A percentile compares a stretch with the other conserved stretches of the same genome.
Evolutionary conservation across 2,113 vertebrate species (phyloP).

Genomic region (Thinocorus orbignyianus): DNA sequence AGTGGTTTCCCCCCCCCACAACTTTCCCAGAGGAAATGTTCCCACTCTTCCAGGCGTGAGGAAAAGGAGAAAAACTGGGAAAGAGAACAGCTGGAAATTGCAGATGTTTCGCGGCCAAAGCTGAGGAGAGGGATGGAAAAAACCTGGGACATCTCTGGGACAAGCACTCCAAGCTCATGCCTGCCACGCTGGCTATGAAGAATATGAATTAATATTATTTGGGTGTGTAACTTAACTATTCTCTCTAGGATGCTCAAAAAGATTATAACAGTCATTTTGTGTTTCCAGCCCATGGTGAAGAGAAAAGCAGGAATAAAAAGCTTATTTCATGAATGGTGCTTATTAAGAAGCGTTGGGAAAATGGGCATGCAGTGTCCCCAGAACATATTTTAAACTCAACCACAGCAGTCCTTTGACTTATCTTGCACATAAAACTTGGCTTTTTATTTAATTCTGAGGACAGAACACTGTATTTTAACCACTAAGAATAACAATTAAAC

Average conservation of each 20-base stretch:
- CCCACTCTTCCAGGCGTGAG: not conserved
- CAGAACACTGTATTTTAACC: not conserved
- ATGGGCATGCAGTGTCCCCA: rapidly evolving
- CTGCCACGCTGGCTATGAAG: not conserved
- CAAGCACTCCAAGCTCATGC: not conserved
- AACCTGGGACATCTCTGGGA: not conserved
- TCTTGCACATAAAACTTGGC: not conserved
- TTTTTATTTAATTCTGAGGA: not conserved
- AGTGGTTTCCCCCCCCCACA: not conserved
- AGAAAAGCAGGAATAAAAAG: not conserved
- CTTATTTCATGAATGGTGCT: not conserved
- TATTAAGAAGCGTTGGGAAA: not conserved
- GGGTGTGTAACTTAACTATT: not conserved
- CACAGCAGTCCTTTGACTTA: not conserved
- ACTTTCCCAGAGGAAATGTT: not conserved
- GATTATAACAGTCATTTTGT: not conserved
- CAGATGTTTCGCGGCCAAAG: not conserved
- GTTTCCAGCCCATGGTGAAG: not conserved
- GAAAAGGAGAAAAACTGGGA: not conserved
- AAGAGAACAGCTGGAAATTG: not conserved
- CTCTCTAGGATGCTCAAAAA: not conserved
- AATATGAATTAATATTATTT: not conserved
- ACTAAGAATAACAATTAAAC: not conserved
- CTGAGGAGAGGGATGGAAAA: not conserved
- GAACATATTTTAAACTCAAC: not conserved